Evolutionary conservation across 2,797 vertebrate genomes (phyloP).

Genomic region (Discoglossus pictus): DNA sequence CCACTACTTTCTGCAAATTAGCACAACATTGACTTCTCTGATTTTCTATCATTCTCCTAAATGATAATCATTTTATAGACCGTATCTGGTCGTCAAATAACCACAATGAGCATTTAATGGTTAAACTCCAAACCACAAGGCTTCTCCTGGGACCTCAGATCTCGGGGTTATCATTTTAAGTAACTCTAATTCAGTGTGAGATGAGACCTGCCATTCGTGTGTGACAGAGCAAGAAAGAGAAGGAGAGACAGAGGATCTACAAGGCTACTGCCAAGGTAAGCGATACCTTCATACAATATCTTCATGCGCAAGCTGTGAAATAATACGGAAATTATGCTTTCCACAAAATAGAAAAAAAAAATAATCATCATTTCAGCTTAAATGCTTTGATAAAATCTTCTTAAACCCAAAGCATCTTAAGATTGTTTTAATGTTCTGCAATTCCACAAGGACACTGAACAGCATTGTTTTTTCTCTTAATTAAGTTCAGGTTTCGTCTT

Average conservation of each 20-base stretch:
- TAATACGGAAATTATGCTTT: too few species aligned
- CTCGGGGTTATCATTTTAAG: slow-evolving; percentile 64
- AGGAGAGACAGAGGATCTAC: slow-evolving; percentile 5
- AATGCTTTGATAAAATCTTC: too few species aligned
- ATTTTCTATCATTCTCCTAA: neutral
- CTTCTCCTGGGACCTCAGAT: slow-evolving; percentile 58
- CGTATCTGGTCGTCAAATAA: neutral
- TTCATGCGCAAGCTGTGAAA: too few species aligned
- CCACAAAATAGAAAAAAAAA: too few species aligned
- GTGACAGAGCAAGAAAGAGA: slow-evolving; percentile 23
- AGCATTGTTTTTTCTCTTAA: too few species aligned
- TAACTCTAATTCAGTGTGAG: slow-evolving; percentile 58
- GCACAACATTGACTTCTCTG: too few species aligned
- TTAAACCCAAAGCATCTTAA: too few species aligned
- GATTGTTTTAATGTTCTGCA: neutral
- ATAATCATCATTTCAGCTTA: too few species aligned
- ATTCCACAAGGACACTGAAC: too few species aligned
- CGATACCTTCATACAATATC: too few species aligned
- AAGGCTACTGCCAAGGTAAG: slow-evolving; percentile 35
- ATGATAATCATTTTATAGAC: neutral
- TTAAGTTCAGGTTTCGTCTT: too few species aligned
- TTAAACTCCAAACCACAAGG: slow-evolving; percentile 60
- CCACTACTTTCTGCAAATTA: too few species aligned
- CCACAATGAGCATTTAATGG: slow-evolving; percentile 49
- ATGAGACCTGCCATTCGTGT: slow-evolving; percentile 45